Base-by-base conservation (phyloP, 1,140 invertebrate genomes). In the Elymnias hypermnestra region DNA sequence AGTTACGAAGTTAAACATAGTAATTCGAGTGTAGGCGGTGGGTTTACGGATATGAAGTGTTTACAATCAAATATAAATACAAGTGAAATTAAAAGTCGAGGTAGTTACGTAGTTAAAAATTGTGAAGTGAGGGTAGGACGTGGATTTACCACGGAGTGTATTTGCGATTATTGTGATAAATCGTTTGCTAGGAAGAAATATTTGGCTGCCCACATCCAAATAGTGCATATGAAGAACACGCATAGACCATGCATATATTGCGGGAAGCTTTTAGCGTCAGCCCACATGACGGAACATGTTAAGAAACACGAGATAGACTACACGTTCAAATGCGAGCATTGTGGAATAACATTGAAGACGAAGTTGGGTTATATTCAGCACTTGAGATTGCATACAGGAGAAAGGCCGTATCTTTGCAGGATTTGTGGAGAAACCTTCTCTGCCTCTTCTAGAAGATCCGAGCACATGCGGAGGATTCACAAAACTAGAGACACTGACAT, bases 141-240 rank as follows among this genome's bases (percentile, higher is more conserved):
- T 4, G 76, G 78, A 0, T 71, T 65, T 9, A 44, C 49, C 14
- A 65, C 50, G 2, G 59, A 69, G 42, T 81, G 72, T 33, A 63
- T 73, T 18, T 82, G 79, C 38, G 73, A 81, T 36, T 69, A 78
- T 25, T 83, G 79, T 13, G 60, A 63, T 1, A 83, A 79, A 35
- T 70, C 42, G 13, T 78, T 75, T 41, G 57, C 67, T 0, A 63
- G 60, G 1, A 79, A 74, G 50, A 73, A 69, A 21, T 72, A 71
- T 36, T 43, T 81, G 1, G 37, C 50, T 0, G 69, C 74, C 3
- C 79, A 83, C 12, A 83, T 83, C 38, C 72, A 81, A 52, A 77
- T 72, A 5, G 70, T 83, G 0, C 79, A 83, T 22, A 57, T 63
- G 42, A 81, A 74, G 35, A 72, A 69, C 31, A 83, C 76, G 0